phyloP scores from a whole-genome alignment of 2,888 invertebrate genomes.

The Barypeithes pellucidus region DNA sequence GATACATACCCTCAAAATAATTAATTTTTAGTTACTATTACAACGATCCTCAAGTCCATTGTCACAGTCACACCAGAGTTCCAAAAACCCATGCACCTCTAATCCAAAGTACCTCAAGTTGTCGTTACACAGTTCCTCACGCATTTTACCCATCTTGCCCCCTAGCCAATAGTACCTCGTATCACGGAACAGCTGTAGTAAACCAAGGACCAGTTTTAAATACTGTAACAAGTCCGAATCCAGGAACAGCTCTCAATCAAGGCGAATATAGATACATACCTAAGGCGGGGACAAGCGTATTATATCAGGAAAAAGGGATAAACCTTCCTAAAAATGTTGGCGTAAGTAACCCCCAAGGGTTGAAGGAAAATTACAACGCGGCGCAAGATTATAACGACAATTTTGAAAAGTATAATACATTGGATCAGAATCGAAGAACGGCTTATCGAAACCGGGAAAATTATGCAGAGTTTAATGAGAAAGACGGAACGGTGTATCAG shows the following conservation, averaged over 20 bases:
- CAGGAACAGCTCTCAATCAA: background rate
- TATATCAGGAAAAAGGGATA: background rate
- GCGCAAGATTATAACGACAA: too few relatives aligned
- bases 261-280: background rate
- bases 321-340: background rate
- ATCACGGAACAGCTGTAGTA: background rate
- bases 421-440: too few relatives aligned
- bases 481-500: background rate
- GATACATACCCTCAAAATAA: too few relatives aligned
- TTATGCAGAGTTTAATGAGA: constrained; percentile 6
- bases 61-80: constrained; percentile 15
- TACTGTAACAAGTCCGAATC: background rate
- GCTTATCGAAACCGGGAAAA: background rate
- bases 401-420: too few relatives aligned
- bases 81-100: constrained; percentile 4
- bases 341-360: background rate
- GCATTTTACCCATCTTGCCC: constrained; percentile 14
- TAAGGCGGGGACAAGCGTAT: background rate
- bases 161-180: background rate
- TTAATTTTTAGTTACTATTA: constrained; percentile 18
- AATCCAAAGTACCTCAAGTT: background rate
- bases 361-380: constrained; percentile 9
- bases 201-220: background rate
- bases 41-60: background rate
- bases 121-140: constrained; percentile 1